phyloP scores from a whole-genome alignment of 2,888 invertebrate species.

The Metalampra italica region DNA sequence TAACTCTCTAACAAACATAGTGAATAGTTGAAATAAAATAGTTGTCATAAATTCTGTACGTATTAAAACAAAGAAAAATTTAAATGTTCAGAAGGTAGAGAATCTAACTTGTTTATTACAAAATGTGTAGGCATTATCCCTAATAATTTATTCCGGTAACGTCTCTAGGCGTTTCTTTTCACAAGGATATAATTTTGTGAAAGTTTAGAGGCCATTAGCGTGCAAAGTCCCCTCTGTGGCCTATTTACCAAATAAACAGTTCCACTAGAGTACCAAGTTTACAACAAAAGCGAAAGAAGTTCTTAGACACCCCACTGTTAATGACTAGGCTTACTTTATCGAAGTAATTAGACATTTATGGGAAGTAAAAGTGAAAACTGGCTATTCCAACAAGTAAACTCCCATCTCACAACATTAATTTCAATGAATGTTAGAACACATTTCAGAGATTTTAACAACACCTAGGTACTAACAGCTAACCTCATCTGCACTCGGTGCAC shows the following conservation, averaged over 20 bases:
- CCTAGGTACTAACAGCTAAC: no score
- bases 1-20: no score
- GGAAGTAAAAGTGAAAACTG: no score
- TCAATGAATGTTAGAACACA: no score
- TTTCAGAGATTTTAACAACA: no score
- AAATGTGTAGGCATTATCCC: not conserved
- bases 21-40: no score
- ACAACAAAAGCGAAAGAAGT: conserved; percentile 26
- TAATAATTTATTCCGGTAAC: conserved; percentile 6
- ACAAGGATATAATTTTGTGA: conserved; percentile 1
- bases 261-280: conserved; percentile 18
- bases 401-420: no score
- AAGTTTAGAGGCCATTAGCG: conserved; percentile 2
- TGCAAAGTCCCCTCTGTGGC: conserved; percentile 9
- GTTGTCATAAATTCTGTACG: no score
- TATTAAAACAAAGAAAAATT: no score
- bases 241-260: conserved; percentile 27
- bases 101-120: not conserved
- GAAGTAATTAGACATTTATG: conserved; percentile 22
- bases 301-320: conserved; percentile 16
- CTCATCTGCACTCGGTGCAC: no score
- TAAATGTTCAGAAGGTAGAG: not conserved
- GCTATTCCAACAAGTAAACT: no score
- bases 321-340: conserved; percentile 22
- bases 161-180: conserved; percentile 4